These are phyloP conservation scores for Hydroisotoma schaefferi DNA, from an alignment of 2,888 invertebrate species.

Conservation along the genomic window DNA sequence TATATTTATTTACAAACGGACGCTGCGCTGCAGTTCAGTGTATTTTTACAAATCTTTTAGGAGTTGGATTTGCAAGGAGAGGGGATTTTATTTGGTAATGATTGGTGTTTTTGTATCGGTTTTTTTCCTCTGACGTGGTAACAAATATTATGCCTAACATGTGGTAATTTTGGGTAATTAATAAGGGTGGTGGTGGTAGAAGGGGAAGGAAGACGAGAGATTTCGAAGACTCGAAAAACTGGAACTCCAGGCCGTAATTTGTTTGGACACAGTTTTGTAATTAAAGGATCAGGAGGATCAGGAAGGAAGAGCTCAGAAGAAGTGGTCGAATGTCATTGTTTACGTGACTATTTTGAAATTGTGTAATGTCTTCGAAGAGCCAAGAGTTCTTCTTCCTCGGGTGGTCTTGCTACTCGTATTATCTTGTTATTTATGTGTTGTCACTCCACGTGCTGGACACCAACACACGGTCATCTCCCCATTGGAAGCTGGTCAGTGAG, in stretches of 20 bases:
- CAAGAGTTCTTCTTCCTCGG: constrained; percentile 37
- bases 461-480: constrained; percentile 70
- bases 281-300: too few relatives aligned
- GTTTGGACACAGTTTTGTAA: too few relatives aligned
- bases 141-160: not conserved
- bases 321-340: not conserved
- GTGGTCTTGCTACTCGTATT: constrained; percentile 50
- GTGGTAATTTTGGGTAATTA: not conserved
- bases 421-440: constrained; percentile 67
- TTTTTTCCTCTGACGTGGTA: not conserved
- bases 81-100: not conserved
- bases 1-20: too few relatives aligned
- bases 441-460: constrained; percentile 68
- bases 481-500: constrained; percentile 78
- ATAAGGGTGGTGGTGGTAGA: not conserved
- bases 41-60: too few relatives aligned
- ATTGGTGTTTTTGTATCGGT: not conserved
- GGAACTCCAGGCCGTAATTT: too few relatives aligned
- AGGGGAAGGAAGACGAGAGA: too few relatives aligned
- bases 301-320: not conserved
- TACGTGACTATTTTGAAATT: not conserved
- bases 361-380: constrained; percentile 26
- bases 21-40: too few relatives aligned
- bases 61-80: not conserved
- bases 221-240: too few relatives aligned